These are phyloP conservation scores for Anolis apletophallus DNA, from an alignment of 2,797 vertebrate genomes.

Conservation along the genomic window DNA sequence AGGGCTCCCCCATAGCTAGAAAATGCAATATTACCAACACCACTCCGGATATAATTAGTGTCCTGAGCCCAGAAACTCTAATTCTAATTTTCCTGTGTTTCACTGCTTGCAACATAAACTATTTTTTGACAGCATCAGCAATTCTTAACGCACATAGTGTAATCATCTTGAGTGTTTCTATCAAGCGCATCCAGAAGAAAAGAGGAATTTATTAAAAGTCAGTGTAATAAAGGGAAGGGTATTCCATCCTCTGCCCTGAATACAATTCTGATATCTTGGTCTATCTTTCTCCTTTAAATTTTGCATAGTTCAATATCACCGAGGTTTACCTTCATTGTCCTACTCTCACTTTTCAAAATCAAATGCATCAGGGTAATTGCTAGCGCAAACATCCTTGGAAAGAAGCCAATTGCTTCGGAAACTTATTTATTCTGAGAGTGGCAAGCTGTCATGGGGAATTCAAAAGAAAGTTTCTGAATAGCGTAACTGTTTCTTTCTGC, in stretches of 20 bases:
- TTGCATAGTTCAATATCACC: slow-evolving; percentile 82
- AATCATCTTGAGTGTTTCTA: not conserved
- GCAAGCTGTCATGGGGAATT: not conserved
- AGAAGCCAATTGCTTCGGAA: not conserved
- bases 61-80: not conserved
- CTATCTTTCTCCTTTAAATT: slow-evolving; percentile 80
- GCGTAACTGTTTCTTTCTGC: not conserved
- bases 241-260: not conserved
- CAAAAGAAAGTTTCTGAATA: not conserved
- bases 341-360: slow-evolving; percentile 79
- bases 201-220: not conserved
- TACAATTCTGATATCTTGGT: slow-evolving; percentile 59
- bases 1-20: too few species aligned
- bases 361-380: slow-evolving; percentile 78
- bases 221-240: not conserved
- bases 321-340: slow-evolving; percentile 71
- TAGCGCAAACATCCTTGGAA: not conserved
- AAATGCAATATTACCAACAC: too few species aligned
- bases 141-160: not conserved
- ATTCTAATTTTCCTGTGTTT: too few species aligned
- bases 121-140: not conserved
- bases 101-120: not conserved
- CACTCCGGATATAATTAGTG: too few species aligned
- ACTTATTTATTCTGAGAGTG: not conserved
- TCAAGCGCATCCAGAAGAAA: not conserved